Evolutionary conservation across 2,113 vertebrate genomes (phyloP).

Genomic region (Galemys pyrenaicus): DNA sequence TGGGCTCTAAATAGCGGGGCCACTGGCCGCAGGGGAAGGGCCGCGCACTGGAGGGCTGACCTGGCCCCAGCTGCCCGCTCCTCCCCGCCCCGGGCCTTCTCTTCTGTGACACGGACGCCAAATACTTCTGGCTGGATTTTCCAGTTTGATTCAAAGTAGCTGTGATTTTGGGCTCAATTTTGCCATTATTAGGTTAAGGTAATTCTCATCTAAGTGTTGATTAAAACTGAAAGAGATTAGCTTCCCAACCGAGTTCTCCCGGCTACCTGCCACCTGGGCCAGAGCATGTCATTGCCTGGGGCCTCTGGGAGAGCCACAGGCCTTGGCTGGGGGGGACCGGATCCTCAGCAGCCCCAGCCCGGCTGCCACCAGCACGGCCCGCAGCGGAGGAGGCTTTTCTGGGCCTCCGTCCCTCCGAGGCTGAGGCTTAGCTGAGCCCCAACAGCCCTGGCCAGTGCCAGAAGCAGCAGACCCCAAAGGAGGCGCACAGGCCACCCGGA

Average conservation of each 20-base stretch:
- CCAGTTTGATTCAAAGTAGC: not conserved
- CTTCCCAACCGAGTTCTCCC: not conserved
- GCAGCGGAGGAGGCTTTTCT: not conserved
- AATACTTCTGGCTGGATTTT: not conserved
- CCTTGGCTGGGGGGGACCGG: not conserved
- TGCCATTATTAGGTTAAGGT: constrained; percentile 57
- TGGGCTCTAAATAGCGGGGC: not conserved
- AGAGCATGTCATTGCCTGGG: not conserved
- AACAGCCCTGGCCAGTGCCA: not conserved
- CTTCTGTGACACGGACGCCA: not conserved
- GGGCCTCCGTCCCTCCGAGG: fast-evolving
- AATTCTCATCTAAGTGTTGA: constrained; percentile 52
- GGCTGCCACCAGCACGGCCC: fast-evolving
- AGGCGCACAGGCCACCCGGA: not conserved
- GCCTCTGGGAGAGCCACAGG: not conserved
- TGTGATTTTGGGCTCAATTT: not conserved
- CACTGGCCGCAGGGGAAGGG: fast-evolving
- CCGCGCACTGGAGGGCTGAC: no score
- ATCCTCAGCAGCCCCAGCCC: not conserved
- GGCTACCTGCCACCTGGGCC: not conserved
- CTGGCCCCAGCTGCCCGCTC: not conserved
- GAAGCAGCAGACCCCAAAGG: no score
- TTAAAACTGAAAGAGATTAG: constrained; percentile 59
- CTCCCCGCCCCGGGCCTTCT: not conserved
- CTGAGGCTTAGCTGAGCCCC: fast-evolving